Percentiles rank a stretch among this genome's conserved stretches.
These are phyloP conservation scores for Drosophila nikananu DNA, from an alignment of 1,140 invertebrate genomes.

Conservation along the genomic window DNA sequence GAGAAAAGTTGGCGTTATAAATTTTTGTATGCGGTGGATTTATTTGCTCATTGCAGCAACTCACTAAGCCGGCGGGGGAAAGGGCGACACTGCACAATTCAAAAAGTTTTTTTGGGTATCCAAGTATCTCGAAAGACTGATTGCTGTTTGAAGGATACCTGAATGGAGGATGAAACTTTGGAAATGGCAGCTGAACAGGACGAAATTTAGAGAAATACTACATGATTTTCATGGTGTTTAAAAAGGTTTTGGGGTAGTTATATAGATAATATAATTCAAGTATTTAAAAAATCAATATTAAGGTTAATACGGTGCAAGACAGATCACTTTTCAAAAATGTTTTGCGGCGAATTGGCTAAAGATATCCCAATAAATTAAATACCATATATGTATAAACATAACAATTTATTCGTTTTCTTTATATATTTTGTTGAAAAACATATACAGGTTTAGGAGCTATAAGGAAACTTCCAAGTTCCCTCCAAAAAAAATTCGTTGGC, in stretches of 20 bases:
- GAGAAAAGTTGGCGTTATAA: slow-evolving; percentile 83
- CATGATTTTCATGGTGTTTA: background rate
- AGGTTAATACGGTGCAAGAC: too few relatives aligned
- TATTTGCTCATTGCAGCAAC: slow-evolving; percentile 67
- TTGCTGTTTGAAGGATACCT: slow-evolving; percentile 54
- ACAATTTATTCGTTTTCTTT: too few relatives aligned
- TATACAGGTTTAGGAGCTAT: too few relatives aligned
- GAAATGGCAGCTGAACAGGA: background rate
- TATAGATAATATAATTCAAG: too few relatives aligned
- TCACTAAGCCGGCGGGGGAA: slow-evolving; percentile 5
- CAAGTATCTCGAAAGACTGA: slow-evolving; percentile 42
- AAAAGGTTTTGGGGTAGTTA: background rate
- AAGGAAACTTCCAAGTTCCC: too few relatives aligned
- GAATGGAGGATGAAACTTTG: slow-evolving; percentile 20
- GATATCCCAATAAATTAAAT: too few relatives aligned
- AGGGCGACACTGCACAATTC: slow-evolving; percentile 44
- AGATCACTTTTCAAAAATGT: too few relatives aligned
- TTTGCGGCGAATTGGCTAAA: too few relatives aligned
- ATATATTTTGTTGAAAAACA: too few relatives aligned
- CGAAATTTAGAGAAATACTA: background rate
- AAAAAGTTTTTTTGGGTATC: slow-evolving; percentile 34
- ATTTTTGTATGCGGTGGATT: slow-evolving; percentile 83
- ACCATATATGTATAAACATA: too few relatives aligned
- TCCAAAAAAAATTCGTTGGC: too few relatives aligned
- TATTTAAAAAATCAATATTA: too few relatives aligned